These are phyloP conservation scores for Lasioglossum pauxillum DNA, from an alignment of 2,888 invertebrate genomes.

Conservation along the genomic window DNA sequence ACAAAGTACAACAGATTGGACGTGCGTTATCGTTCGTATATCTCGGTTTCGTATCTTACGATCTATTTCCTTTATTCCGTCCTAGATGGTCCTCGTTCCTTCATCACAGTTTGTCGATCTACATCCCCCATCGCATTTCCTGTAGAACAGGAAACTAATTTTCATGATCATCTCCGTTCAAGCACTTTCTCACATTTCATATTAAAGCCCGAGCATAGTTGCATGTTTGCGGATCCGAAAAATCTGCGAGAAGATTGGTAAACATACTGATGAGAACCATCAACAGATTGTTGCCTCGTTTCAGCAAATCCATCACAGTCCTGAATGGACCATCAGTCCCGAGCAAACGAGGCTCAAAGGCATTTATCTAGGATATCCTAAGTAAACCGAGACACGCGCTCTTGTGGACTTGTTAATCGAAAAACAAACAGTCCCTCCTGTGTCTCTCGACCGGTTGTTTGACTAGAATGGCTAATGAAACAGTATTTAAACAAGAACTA, in stretches of 20 bases:
- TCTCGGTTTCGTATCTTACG: conserved; percentile 25
- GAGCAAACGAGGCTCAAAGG: conserved; percentile 53
- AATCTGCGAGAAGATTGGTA: background rate
- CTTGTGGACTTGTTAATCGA: conserved; percentile 33
- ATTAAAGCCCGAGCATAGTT: no score
- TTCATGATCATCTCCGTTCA: background rate
- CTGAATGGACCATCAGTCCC: conserved; percentile 65
- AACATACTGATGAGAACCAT: conserved; percentile 50
- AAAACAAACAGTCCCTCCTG: conserved; percentile 30
- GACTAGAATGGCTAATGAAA: background rate
- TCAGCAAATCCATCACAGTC: conserved; percentile 45
- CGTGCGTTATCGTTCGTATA: conserved; percentile 33
- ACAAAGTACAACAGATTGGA: background rate
- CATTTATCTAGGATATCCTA: conserved; percentile 39
- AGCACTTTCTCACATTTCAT: conserved; percentile 10
- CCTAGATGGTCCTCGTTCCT: conserved; percentile 15
- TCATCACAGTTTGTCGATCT: conserved; percentile 29
- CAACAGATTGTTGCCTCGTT: conserved; percentile 53
- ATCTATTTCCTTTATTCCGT: conserved; percentile 40
- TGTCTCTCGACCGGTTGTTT: background rate
- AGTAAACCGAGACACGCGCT: conserved; percentile 51
- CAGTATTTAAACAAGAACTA: no score
- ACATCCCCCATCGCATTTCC: conserved; percentile 26
- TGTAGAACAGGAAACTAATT: conserved; percentile 34
- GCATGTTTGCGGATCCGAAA: background rate